phyloP scores from a whole-genome alignment of 2,888 invertebrate genomes.

The Protonemura montana region DNA sequence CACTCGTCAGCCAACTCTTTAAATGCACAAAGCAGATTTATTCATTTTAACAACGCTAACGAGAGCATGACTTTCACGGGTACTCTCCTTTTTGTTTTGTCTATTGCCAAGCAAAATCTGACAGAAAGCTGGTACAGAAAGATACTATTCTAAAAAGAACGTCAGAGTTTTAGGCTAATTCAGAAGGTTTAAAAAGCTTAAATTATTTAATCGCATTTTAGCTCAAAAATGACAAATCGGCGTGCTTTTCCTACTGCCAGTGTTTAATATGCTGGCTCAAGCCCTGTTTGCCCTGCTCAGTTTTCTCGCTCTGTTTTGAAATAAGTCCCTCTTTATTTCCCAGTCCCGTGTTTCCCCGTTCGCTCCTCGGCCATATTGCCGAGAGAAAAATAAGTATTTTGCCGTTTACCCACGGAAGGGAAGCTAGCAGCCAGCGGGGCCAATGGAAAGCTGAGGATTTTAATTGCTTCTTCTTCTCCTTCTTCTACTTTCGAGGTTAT shows the following conservation, averaged over 20 bases:
- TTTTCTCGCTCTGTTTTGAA: not conserved
- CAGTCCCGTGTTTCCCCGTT: too few species aligned
- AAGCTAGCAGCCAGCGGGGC: conserved; percentile 12
- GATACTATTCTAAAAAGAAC: not conserved
- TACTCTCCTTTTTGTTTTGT: conserved; percentile 1
- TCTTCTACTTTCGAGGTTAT: conserved; percentile 46
- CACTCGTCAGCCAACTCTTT: not conserved
- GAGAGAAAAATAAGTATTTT: conserved; percentile 44
- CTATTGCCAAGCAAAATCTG: not conserved
- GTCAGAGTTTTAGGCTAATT: conserved; percentile 1
- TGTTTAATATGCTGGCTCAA: not conserved
- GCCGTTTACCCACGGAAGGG: not conserved
- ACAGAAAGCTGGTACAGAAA: not conserved
- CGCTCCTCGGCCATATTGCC: conserved; percentile 30
- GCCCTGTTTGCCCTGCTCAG: not conserved
- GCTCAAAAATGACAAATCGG: not conserved
- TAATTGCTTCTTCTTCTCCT: conserved; percentile 49
- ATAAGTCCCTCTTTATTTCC: conserved; percentile 8
- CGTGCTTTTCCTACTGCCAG: not conserved
- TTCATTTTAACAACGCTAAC: too few species aligned
- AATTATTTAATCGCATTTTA: conserved; percentile 19
- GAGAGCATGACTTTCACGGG: not conserved
- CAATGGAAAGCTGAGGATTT: conserved; percentile 49
- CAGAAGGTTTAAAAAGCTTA: conserved; percentile 1
- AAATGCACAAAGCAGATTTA: too few species aligned